Percentiles rank a stretch among this genome's conserved stretches.
phyloP scores from a whole-genome alignment of 2,888 invertebrate genomes.

The Drosophila falleni region DNA sequence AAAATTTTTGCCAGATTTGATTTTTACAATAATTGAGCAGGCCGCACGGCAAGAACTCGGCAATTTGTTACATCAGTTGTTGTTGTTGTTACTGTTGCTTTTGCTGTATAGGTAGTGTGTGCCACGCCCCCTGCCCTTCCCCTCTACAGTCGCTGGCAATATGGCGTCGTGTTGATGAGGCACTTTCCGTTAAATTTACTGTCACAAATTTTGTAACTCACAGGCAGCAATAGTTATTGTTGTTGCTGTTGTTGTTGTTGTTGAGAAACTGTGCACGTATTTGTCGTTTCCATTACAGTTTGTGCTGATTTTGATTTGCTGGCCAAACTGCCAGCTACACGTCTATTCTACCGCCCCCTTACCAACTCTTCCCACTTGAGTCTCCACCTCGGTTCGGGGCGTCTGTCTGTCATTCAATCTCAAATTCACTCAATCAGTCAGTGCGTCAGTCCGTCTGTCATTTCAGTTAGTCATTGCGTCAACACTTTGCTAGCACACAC shows the following conservation, averaged over 20 bases:
- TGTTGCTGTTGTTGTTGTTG: constrained; percentile 30
- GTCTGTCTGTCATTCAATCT: constrained; percentile 73
- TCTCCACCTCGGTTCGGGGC: constrained; percentile 4
- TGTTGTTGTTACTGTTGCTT: constrained; percentile 7
- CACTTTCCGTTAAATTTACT: constrained; percentile 74
- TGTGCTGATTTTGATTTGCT: constrained; percentile 82
- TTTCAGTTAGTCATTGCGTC: constrained; percentile 80
- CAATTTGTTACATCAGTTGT: constrained; percentile 47
- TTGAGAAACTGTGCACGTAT: constrained; percentile 70
- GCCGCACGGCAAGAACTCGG: constrained; percentile 23
- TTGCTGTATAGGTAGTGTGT: constrained; percentile 6
- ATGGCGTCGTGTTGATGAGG: constrained; percentile 55
- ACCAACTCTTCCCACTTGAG: constrained; percentile 6
- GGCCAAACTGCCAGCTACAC: constrained; percentile 37
- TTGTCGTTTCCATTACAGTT: constrained; percentile 82
- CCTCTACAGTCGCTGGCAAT: constrained; percentile 11
- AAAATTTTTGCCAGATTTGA: constrained; percentile 62
- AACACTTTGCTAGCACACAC: constrained; percentile 65
- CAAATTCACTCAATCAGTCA: constrained; percentile 82
- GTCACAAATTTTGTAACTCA: constrained; percentile 57
- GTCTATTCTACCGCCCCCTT: constrained; percentile 13
- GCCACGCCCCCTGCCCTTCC: constrained; percentile 5
- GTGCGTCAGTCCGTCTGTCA: constrained; percentile 38
- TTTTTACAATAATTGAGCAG: constrained; percentile 50
- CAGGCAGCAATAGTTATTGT: constrained; percentile 15